Base-by-base conservation (phyloP, 2,888 invertebrate genomes). In the Deilephila elpenor region DNA sequence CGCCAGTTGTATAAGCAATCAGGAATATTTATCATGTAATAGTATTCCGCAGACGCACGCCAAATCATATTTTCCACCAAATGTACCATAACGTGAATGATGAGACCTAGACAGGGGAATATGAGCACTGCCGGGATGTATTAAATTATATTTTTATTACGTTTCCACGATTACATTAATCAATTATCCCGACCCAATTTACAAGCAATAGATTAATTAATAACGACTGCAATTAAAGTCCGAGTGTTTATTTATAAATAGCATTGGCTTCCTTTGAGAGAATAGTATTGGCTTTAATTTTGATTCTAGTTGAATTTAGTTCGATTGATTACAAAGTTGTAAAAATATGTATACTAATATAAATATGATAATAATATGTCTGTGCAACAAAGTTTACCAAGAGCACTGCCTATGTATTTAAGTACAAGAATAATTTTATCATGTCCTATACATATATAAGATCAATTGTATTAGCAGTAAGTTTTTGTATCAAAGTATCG, bases 171-270 rank as follows among this genome's bases (percentile, higher is more conserved):
- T 56, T 5, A 56, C 56, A n/a, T 19, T 5, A n/a, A 72, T 73
- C 73, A 74, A 73, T 74, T 73, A 73, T 71, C 72, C 34, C 72
- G 76, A 72, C 61, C 61, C 5, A 56, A 56, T 56, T 56, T 6
- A 56, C 17, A n/a, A 56, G 56, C 56, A 56, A 56, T 56, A 56
- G 5, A 56, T 56, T 56, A 56, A 56, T 56, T 56, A n/a, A 56
- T 56, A n/a, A 56, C 56, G n/a, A 56, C 17, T 2, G 56, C 56
- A 56, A n/a, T 19, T 56, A 56, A n/a, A 56, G 56, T 19, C 56
- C n/a, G 17, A 44, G 44, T 56, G 56, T 56, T n/a, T 56, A 56
- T 56, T 56, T 56, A 56, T 56, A 56, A 56, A 56, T 56, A 56
- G 7, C 56, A 56, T 56, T 56, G 56, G n/a, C 56, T 56, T 56